phyloP scores from a whole-genome alignment of 2,888 invertebrate genomes.

The Athalia circularis region DNA sequence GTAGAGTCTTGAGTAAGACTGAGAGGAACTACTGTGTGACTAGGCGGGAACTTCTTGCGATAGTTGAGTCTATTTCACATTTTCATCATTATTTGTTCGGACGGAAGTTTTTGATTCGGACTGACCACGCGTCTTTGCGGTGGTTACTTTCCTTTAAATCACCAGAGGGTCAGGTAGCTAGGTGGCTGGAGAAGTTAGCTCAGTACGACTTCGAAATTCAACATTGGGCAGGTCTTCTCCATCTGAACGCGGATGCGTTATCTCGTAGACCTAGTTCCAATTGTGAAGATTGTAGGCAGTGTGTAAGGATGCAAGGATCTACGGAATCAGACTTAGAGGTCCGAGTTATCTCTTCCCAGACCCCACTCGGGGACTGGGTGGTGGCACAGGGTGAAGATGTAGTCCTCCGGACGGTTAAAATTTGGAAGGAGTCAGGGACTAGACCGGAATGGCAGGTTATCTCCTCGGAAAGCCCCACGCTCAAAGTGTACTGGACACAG shows the following conservation, averaged over 20 bases:
- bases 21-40: background rate
- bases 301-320: background rate
- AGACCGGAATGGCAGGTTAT: conserved; percentile 46
- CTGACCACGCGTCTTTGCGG: conserved; percentile 62
- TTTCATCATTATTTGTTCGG: conserved; percentile 45
- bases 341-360: background rate
- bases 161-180: conserved; percentile 64
- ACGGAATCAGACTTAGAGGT: background rate
- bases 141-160: conserved; percentile 64
- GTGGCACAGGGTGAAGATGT: conserved; percentile 25
- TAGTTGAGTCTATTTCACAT: background rate
- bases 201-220: conserved; percentile 59
- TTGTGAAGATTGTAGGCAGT: conserved; percentile 43
- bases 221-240: conserved; percentile 54
- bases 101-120: conserved; percentile 57
- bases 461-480: background rate
- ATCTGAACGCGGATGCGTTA: conserved; percentile 56
- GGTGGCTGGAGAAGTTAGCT: conserved; percentile 62
- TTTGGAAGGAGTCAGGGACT: conserved; percentile 21
- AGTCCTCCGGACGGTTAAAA: background rate
- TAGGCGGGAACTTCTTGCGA: background rate
- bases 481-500: conserved; percentile 52
- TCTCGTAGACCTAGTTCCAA: conserved; percentile 53
- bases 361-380: background rate
- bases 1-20: background rate